Base-by-base conservation (phyloP, 2,888 invertebrate genomes). In the Elysia crispata region DNA sequence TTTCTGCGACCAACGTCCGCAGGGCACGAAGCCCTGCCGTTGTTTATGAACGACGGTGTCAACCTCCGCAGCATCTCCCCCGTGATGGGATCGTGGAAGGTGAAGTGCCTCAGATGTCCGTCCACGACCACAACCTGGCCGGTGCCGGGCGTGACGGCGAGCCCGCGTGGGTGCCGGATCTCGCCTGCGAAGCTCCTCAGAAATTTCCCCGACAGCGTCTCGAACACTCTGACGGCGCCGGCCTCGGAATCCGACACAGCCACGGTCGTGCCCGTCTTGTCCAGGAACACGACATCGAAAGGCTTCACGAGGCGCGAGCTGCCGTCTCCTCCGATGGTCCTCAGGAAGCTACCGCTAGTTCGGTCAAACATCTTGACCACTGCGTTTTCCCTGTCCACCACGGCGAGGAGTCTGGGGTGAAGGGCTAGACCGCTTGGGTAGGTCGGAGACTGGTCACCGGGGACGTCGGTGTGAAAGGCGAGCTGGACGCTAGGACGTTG, bases 361-460 rank as follows among this genome's bases (percentile, higher is more conserved):
- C 77, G 79, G 70, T 85, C 85, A 77, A 85, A 90, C 18, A 89
- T 83, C 76, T 91, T 91, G 11, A 91, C 83, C 72, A 85, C 86
- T 82, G 87, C 88, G 82, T 91, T 91, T 80, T 89, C 90, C 76
- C 90, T 84, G 81, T 91, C 91, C 23, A 88, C 89, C 6, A 90
- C 84, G 13, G 87, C 86, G 66, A 89, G 76, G 33, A 86, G 86
- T 23, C 81, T 79, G n/a, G 83, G 83, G 1, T 85, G 85, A 1
- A 88, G 74, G 20, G 87, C 84, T 6, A 91, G 72, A 15, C 90
- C 91, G 18, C 88, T 90, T 23, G 90, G 90, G 88, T 90, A 90
- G 23, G 89, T 88, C 49, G 90, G 89, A 66, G 87, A 87, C 20
- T 54, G 79, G 79, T 91, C 91, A 23, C 76, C 70, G 15, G 64